Percentiles rank a stretch among this genome's conserved stretches.
Evolutionary conservation across 2,113 vertebrate species (phyloP).

Genomic region (Indicator indicator): DNA sequence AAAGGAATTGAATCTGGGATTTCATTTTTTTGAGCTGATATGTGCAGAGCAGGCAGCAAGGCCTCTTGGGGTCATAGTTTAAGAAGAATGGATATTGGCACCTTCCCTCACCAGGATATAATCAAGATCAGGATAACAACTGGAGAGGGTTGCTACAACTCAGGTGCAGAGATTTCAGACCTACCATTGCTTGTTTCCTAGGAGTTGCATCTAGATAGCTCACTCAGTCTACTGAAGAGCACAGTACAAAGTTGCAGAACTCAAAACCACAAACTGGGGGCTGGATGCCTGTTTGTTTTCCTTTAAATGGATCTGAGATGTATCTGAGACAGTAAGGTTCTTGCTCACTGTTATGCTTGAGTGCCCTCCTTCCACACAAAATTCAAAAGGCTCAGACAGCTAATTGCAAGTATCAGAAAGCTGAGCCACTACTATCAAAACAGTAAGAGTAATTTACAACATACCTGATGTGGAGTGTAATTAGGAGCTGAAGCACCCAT

Average conservation of each 20-base stretch:
- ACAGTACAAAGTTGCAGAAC: not conserved
- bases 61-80: too few relatives aligned
- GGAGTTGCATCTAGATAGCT: not conserved
- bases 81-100: too few relatives aligned
- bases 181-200: not conserved
- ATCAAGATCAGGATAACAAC: too few relatives aligned
- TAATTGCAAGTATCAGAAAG: not conserved
- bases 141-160: too few relatives aligned
- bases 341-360: not conserved
- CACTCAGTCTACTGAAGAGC: not conserved
- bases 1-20: too few relatives aligned
- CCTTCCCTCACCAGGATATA: too few relatives aligned
- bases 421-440: not conserved
- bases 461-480: slow-evolving; percentile 80
- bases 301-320: not conserved
- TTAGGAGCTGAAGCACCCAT: slow-evolving; percentile 85
- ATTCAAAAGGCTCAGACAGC: not conserved
- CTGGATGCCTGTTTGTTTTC: not conserved
- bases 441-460: slow-evolving; percentile 41
- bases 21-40: too few relatives aligned
- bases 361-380: not conserved
- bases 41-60: too few relatives aligned
- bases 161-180: too few relatives aligned
- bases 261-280: not conserved
- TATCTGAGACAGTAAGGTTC: not conserved